Evolutionary conservation across 1,140 invertebrate genomes (phyloP).

Genomic region (Zaprionus lachaisei): DNA sequence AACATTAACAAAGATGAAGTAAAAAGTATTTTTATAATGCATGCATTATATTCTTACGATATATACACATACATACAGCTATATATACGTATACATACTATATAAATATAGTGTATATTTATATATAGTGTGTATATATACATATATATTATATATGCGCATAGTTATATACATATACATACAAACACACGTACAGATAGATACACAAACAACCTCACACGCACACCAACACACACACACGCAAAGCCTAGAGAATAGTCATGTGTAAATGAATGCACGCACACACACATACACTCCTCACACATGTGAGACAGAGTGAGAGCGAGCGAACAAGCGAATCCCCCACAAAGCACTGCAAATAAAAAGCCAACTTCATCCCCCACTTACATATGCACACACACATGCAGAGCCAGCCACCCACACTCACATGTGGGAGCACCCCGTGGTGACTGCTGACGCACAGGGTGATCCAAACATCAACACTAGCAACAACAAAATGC

Average conservation of each 20-base stretch:
- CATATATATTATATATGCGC: constrained; percentile 53
- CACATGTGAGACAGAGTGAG: constrained; percentile 1
- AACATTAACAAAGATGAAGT: constrained; percentile 51
- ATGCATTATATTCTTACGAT: constrained; percentile 83
- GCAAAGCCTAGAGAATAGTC: constrained; percentile 53
- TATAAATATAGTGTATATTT: constrained; percentile 54
- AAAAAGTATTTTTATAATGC: constrained; percentile 83
- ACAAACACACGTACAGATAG: constrained; percentile 35
- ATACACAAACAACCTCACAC: constrained; percentile 48
- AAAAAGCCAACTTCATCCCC: constrained; percentile 52
- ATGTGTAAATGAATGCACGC: constrained; percentile 57
- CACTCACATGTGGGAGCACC: not conserved
- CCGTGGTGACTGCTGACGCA: not conserved
- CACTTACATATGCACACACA: constrained; percentile 24
- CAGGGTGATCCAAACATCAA: constrained; percentile 50
- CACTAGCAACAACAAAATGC: constrained; percentile 10
- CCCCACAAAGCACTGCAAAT: constrained; percentile 35
- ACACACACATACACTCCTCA: constrained; percentile 11
- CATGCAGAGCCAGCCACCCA: not conserved
- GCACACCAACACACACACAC: constrained; percentile 31
- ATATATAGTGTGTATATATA: constrained; percentile 56
- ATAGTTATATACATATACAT: constrained; percentile 53
- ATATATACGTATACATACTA: constrained; percentile 57
- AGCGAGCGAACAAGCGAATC: constrained; percentile 12
- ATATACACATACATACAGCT: constrained; percentile 54